Evolutionary conservation across 2,888 invertebrate species (phyloP), one percentile per base, ranked within the genome.

Genomic region (Rotaria socialis): DNA sequence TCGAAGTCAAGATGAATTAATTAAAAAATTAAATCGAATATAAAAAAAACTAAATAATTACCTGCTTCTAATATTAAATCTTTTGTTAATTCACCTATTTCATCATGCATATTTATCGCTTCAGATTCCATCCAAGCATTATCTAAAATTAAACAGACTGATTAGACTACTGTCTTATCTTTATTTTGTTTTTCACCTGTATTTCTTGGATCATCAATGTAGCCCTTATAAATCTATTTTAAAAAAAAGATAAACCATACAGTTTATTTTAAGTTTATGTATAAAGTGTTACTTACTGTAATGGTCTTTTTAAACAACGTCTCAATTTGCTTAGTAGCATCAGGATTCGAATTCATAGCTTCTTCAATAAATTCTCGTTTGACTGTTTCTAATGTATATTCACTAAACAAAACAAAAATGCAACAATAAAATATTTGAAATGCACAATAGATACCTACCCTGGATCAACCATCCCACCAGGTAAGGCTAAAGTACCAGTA

Each of bases 321-420:
- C 10, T 80, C 80, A 14, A 80, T 43, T 3, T 80, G 19, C n/a
- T 80, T 24, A 2, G 5, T 19, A 35, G 6, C 19, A 67, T 35
- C 35, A 6, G 1, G 0, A 67, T 67, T 35, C 7, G 67, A 35
- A 35, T 86, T 85, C 8, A 86, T 22, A 6, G 97, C 96, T 92
- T 99, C 99, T 91, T 99, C 99, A 90, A 94, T 93, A 90, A 99
- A 98, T 92, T 99, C 99, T 86, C 99, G 93, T 88, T 94, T 94
- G 14, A 97, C 92, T 0, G 98, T 95, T 11, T 93, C 92, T 60
- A 94, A 93, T 0, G 96, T 93, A 87, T 93, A 93, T 92, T 99
- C 99, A 0, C 67, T 67, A 67, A 19, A 41, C 14, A 67, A 14
- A 35, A 14, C 16, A 19, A 27, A 16, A 11, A 52, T 14, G 5